Base-by-base conservation (phyloP, 2,888 invertebrate genomes). In the Trichogramma dendrolimi region DNA sequence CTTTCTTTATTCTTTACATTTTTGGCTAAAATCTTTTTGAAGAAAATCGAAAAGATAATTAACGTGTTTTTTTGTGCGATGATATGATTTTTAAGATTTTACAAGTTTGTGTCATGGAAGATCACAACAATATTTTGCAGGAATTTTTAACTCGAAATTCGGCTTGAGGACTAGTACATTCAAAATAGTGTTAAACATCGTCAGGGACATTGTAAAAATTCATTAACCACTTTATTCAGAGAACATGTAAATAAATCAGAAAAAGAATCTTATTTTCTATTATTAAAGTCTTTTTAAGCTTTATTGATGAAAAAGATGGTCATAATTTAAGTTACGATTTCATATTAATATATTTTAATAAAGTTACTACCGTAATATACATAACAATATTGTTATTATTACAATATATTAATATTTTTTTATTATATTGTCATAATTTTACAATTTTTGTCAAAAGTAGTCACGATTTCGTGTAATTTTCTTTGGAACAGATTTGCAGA, bases 401-500 rank as follows among this genome's bases (percentile, higher is more conserved):
- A 27, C 27, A 27, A 27, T 27, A 27, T 27, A 27, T 27, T 27
- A 27, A 27, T 27, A 27, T 27, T 27, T 27, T 27, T 27, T 27
- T 3, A 27, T 27, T 27, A 0, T 27, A 46, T 46, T n/a, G 10
- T 46, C 46, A n/a, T n/a, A n/a, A n/a, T 14, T n/a, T 14, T 10
- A 14, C 27, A 51, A 14, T 51, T n/a, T 14, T 11, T 3, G 27
- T n/a, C 10, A 14, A n/a, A 51, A 51, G n/a, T 51, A 8, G 10
- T 5, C 39, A 55, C 53, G 27, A 38, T 61, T 55, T 63, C 50
- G 43, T 52, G 27, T 51, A 46, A 2, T 27, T 27, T 27, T 27
- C 27, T 27, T 27, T 84, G 88, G 92, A 73, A 99, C 99, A 56
- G 99, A 99, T 80, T 99, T 98, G 82, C 99, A 99, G 10, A 99